Percentiles rank a stretch among this genome's conserved stretches.
Conservation (phyloP, 2,888 invertebrate genomes). For the Horisme vitalbata region DNA sequence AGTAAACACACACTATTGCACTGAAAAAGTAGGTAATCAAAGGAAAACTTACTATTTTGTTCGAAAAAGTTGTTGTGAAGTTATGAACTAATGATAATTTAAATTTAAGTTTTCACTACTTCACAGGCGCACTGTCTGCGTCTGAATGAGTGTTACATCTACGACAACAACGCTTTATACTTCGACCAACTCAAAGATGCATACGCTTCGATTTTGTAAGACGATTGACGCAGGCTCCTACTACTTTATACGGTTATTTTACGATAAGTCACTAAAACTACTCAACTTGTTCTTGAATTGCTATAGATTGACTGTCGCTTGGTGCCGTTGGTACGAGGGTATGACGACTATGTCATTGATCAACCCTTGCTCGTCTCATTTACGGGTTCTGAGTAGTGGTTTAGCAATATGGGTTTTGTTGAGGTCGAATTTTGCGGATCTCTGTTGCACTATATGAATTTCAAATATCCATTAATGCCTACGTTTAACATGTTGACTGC, state of each 20-base stretch:
- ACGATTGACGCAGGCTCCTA: slow-evolving; percentile 66
- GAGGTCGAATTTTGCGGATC: slow-evolving; percentile 70
- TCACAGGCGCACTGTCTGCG: slow-evolving; percentile 73
- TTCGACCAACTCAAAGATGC: slow-evolving; percentile 76
- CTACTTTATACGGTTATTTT: slow-evolving; percentile 47
- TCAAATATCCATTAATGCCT: slow-evolving; percentile 11
- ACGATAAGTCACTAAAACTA: slow-evolving; percentile 29
- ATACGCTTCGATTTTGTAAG: slow-evolving; percentile 78
- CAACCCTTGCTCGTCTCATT: slow-evolving; percentile 67
- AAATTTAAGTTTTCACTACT: slow-evolving; percentile 62
- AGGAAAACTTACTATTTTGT: slow-evolving; percentile 63
- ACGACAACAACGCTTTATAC: slow-evolving; percentile 76
- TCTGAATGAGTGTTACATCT: slow-evolving; percentile 74
- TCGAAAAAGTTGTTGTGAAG: slow-evolving; percentile 55
- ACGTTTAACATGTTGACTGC: too few species aligned
- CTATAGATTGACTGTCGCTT: slow-evolving; percentile 27
- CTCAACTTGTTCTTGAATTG: slow-evolving; percentile 27
- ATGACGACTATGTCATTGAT: slow-evolving; percentile 74
- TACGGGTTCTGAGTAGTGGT: slow-evolving; percentile 69
- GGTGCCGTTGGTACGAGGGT: slow-evolving; percentile 53
- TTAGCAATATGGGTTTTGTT: slow-evolving; percentile 69
- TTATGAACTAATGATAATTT: slow-evolving; percentile 49
- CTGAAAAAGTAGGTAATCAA: slow-evolving; percentile 21
- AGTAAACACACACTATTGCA: slow-evolving; percentile 26
- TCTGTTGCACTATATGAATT: slow-evolving; percentile 37